Evolutionary conservation across 2,797 vertebrate species (phyloP).

Genomic region (Diplodus sargus): DNA sequence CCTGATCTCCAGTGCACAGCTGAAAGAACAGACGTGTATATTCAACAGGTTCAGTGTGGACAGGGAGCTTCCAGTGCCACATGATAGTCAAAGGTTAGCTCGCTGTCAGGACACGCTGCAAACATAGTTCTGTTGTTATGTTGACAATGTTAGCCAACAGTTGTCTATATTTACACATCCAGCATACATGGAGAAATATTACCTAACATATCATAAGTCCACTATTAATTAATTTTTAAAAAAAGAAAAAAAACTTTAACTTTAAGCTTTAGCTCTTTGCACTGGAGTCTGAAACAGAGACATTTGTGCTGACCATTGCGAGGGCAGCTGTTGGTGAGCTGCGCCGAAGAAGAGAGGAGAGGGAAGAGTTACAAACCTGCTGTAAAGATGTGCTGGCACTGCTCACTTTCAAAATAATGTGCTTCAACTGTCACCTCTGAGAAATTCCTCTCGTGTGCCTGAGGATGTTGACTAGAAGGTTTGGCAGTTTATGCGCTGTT

Average conservation of each 20-base stretch:
- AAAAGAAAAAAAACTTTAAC: no score
- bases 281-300: conserved; percentile 3
- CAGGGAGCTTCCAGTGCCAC: no score
- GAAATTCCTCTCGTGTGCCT: conserved; percentile 15
- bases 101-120: no score
- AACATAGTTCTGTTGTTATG: not conserved
- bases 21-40: no score
- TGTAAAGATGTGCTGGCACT: conserved; percentile 21
- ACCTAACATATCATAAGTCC: not conserved
- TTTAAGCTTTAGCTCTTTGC: not conserved
- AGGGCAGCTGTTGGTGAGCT: conserved; percentile 37
- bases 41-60: no score
- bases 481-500: conserved; percentile 39
- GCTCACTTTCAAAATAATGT: conserved; percentile 25
- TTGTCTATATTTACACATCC: not conserved
- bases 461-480: conserved; percentile 21
- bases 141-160: not conserved
- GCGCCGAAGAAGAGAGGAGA: conserved; percentile 19
- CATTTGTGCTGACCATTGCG: conserved; percentile 2
- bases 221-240: not conserved
- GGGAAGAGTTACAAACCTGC: conserved; percentile 16
- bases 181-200: not conserved
- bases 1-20: no score
- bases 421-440: conserved; percentile 41
- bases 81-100: no score